These are phyloP conservation scores for Heteronetta atricapilla DNA, from an alignment of 2,113 vertebrate species.

Conservation along the genomic window DNA sequence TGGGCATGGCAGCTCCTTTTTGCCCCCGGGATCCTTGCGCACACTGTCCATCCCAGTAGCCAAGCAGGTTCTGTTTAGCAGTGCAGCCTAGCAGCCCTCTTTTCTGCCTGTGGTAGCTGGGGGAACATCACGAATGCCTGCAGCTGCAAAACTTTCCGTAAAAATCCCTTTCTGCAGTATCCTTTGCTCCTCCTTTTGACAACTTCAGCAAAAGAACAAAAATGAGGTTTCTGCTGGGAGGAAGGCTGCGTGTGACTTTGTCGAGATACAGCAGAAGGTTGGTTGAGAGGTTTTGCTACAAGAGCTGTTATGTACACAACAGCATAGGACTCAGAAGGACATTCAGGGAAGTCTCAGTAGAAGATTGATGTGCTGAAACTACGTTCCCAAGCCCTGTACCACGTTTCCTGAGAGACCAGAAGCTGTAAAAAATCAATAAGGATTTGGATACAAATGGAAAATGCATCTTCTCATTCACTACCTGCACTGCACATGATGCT, in stretches of 20 bases:
- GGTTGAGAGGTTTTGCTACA: not conserved
- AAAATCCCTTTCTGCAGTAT: not conserved
- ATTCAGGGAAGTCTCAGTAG: not conserved
- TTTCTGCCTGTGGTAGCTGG: not conserved
- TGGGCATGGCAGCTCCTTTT: not conserved
- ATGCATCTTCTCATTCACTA: not conserved
- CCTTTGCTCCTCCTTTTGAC: not conserved
- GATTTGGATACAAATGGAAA: not conserved
- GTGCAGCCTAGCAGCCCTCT: not conserved
- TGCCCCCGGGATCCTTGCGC: not conserved
- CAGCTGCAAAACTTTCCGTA: not conserved
- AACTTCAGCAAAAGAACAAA: not conserved
- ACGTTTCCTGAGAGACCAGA: not conserved
- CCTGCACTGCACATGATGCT: not conserved
- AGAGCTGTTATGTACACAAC: not conserved
- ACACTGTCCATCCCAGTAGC: not conserved
- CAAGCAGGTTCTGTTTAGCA: not conserved
- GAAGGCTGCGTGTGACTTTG: not conserved
- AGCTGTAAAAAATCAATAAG: slow-evolving; percentile 11
- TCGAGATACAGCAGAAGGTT: not conserved
- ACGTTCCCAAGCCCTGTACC: not conserved
- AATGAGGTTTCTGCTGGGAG: not conserved
- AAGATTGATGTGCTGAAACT: not conserved
- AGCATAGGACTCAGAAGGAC: not conserved
- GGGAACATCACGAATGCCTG: not conserved